These are phyloP conservation scores for Prorops nasuta DNA, from an alignment of 1,140 invertebrate genomes.

Conservation along the genomic window DNA sequence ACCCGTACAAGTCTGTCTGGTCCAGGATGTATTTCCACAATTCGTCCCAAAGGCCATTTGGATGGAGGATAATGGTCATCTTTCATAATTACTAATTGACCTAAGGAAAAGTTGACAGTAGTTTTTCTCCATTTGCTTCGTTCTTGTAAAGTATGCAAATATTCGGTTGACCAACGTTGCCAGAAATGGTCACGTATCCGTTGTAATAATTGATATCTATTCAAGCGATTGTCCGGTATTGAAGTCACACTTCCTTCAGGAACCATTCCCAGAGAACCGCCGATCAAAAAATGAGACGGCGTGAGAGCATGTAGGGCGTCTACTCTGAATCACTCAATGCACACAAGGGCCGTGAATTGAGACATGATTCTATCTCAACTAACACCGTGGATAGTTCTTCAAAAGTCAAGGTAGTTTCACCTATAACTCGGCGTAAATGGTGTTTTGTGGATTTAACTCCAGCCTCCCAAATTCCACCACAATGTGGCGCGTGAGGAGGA, in stretches of 20 bases:
- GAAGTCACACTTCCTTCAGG: conserved; percentile 14
- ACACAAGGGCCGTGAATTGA: conserved; percentile 30
- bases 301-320: conserved; percentile 18
- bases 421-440: conserved; percentile 20
- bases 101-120: no score
- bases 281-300: conserved; percentile 33
- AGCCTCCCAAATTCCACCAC: conserved; percentile 35
- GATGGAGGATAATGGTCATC: no score
- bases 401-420: conserved; percentile 11
- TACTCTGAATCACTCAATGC: conserved; percentile 10
- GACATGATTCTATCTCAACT: conserved; percentile 22
- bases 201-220: conserved; percentile 4
- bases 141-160: no score
- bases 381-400: conserved; percentile 20
- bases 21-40: no score
- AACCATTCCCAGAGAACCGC: conserved; percentile 11
- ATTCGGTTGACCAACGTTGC: no score
- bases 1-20: no score
- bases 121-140: no score
- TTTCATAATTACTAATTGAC: no score
- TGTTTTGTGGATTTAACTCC: conserved; percentile 41
- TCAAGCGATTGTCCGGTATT: conserved; percentile 4
- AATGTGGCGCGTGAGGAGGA: conserved; percentile 34
- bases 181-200: no score
- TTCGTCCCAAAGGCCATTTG: no score